Evolutionary conservation across 2,113 vertebrate species (phyloP).

Genomic region (Grus americana): DNA sequence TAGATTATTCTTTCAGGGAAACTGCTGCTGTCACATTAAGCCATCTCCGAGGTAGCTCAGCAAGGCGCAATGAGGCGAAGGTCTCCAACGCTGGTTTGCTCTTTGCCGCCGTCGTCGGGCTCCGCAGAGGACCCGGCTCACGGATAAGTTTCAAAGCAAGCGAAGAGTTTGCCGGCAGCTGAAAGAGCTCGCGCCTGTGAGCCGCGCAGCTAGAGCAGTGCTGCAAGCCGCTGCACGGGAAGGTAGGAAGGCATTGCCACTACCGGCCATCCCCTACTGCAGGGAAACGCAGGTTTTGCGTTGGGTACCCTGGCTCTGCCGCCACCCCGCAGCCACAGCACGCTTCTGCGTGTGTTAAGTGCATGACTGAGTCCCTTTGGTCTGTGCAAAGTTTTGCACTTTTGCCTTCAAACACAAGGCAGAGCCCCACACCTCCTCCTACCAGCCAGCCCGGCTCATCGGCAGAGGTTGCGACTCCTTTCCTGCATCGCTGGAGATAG

Average conservation of each 20-base stretch:
- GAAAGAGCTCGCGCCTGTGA: not conserved
- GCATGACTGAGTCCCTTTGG: not conserved
- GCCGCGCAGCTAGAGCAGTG: not conserved
- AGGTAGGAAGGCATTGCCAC: not conserved
- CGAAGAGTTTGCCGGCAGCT: not conserved
- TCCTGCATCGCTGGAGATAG: not conserved
- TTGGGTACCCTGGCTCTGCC: not conserved
- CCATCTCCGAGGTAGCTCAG: not conserved
- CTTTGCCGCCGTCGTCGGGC: not conserved
- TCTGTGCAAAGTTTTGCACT: not conserved
- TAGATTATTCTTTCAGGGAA: constrained; percentile 11
- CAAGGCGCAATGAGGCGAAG: rapidly evolving
- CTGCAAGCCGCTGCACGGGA: not conserved
- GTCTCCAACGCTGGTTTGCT: not conserved
- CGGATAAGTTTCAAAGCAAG: not conserved
- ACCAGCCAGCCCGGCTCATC: rapidly evolving
- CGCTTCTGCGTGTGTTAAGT: rapidly evolving
- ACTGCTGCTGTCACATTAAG: not conserved
- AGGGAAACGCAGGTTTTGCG: not conserved
- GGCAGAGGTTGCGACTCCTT: not conserved
- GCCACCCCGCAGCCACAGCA: not conserved
- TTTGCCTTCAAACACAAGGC: not conserved
- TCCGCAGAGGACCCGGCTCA: not conserved
- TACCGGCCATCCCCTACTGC: rapidly evolving
- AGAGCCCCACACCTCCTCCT: not conserved